Evolutionary conservation across 2,113 vertebrate genomes (phyloP).

Genomic region (Crotalus helleri): DNA sequence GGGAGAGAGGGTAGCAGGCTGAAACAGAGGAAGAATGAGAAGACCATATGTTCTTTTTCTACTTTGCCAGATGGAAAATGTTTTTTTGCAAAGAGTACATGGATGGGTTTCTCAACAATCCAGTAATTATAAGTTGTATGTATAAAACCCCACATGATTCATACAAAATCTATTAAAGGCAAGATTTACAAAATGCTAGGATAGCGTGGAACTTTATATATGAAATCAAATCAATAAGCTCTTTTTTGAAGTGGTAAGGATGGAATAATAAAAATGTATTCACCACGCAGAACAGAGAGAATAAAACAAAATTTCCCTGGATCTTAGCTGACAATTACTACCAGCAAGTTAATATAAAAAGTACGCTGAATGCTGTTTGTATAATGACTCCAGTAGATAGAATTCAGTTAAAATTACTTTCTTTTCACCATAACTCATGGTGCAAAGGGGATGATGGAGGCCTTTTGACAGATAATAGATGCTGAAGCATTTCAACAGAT

Average conservation of each 20-base stretch:
- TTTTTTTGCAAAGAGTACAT: conserved; percentile 40
- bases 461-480: conserved; percentile 67
- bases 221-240: neutral
- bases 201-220: conserved; percentile 12
- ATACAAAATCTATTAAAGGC: conserved; percentile 31
- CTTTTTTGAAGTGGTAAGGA: conserved; percentile 19
- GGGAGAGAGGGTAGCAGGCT: conserved; percentile 38
- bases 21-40: conserved; percentile 12
- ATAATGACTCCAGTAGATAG: conserved; percentile 55
- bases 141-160: conserved; percentile 41
- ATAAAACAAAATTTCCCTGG: conserved; percentile 33
- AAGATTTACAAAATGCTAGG: conserved; percentile 42
- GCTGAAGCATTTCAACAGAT: conserved; percentile 49
- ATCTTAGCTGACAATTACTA: conserved; percentile 33
- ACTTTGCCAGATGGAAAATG: conserved; percentile 49
- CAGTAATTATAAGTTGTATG: conserved; percentile 32
- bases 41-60: conserved; percentile 34
- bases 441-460: conserved; percentile 51
- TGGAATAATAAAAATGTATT: conserved; percentile 22
- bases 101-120: conserved; percentile 38
- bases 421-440: conserved; percentile 68
- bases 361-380: conserved; percentile 53
- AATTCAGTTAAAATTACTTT: conserved; percentile 54
- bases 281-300: conserved; percentile 38
- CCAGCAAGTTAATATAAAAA: conserved; percentile 38